Base-by-base conservation (phyloP, 2,888 invertebrate species). In the Neelides folsomi region DNA sequence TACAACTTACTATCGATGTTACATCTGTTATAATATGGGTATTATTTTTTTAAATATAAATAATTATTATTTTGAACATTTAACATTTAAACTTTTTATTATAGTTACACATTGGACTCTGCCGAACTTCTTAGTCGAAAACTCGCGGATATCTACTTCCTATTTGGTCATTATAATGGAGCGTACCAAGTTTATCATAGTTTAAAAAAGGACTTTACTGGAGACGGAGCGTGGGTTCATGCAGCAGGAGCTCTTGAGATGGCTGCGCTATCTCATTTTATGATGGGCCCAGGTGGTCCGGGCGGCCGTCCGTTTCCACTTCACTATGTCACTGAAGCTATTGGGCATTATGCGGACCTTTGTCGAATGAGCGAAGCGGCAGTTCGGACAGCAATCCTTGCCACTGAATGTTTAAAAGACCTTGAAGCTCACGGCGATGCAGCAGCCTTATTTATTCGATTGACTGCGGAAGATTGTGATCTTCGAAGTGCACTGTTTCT, bases 381-480 rank as follows among this genome's bases (percentile, higher is more conserved):
- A 1, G 90, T 90, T 0, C 77, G 95, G 65, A 88, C 92, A 2
- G 90, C 93, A 0, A 72, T 97, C 46, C 74, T 95, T 2, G 89
- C 89, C 61, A 82, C 86, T 4, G 86, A 94, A 66, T 89, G 89
- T 66, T 73, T 95, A 48, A 83, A 84, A 70, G 79, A 80, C 40
- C 77, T 82, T 38, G 81, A 81, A 36, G 74, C 84, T 64, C 86
- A 82, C 67, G 82, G 84, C 10, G 95, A 97, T 70, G 93, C 95
- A n/a, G 94, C 95, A 0, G 85, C 85, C 68, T 90, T 92, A 69
- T 78, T 92, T 47, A 90, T 94, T 64, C 80, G 92, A 55, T 88
- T 95, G 86, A 93, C 93, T 9, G 87, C 88, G 63, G 94, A 95
- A 73, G 95, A 97, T 70, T 89, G 92, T n/a, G 95, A 97, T 72